Base-by-base conservation (phyloP, 1,140 invertebrate species). In the Ceratina japonica region DNA sequence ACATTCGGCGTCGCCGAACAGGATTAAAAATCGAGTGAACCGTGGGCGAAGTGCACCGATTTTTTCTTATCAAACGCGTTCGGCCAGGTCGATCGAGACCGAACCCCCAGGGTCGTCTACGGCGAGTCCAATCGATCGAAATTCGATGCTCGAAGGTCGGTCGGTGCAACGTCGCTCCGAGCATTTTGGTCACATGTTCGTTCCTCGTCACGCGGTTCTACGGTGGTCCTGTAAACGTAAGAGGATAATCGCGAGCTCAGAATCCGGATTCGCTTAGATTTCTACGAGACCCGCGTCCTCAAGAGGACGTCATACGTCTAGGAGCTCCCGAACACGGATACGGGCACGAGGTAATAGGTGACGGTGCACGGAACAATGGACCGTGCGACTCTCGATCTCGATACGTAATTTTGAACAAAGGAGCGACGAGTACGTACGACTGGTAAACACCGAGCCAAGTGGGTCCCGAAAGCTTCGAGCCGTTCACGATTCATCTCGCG, bases 71-170 rank as follows among this genome's bases (percentile, higher is more conserved):
- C 27, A 4, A 31, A 31, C 27, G 27, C 27, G 27, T 31, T 31
- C 27, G 27, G 27, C 27, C 27, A 31, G 27, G 27, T 31, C 27
- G 27, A 31, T 31, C 27, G 27, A 31, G 27, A 31, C 27, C 27
- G 27, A 31, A 4, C 27, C 27, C 27, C 27, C 27, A 31, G 27
- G 27, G 1, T 31, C 1, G 27, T 31, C 27, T 31, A 1, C 4
- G 27, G 27, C 58, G 58, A 37, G 61, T 37, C n/a, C 24, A 62
- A 75, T 68, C 64, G 69, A 65, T 62, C 49, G 44, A 73, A 58
- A 65, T 63, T 78, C 83, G 70, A 81, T 75, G 69, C 52, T 22
- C 73, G 75, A 86, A 86, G 84, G 80, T 79, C 80, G 66, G 56
- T 52, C 61, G 44, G 74, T 37, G 37, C 61, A 83, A 80, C 64